Evolutionary conservation across 92 coral and sea anemone genomes (phyloP).

Genomic region (Porites evermanni): DNA sequence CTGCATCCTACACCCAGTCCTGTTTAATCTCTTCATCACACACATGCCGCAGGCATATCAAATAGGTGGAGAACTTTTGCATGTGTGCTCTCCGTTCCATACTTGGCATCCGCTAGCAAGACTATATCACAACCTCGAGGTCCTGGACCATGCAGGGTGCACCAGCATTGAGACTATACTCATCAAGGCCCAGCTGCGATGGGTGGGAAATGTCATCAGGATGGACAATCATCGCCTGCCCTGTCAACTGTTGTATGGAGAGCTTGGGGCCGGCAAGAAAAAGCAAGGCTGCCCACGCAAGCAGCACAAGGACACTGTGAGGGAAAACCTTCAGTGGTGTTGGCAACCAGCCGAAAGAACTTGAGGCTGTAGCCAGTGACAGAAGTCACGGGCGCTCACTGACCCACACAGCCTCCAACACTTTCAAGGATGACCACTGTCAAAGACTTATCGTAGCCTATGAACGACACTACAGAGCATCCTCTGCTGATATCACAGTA

Average conservation of each 20-base stretch:
- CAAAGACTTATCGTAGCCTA: slow-evolving; percentile 38
- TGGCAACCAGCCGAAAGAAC: not conserved
- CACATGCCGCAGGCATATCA: slow-evolving; percentile 22
- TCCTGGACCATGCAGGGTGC: no score
- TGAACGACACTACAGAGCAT: slow-evolving; percentile 33
- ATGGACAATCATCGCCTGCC: slow-evolving; percentile 51
- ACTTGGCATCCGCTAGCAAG: slow-evolving; percentile 33
- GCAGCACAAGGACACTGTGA: slow-evolving; percentile 24
- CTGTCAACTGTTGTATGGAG: slow-evolving; percentile 29
- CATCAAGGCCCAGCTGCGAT: not conserved
- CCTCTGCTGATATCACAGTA: slow-evolving; percentile 11
- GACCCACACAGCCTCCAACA: slow-evolving; percentile 37
- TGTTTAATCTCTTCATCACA: slow-evolving; percentile 46
- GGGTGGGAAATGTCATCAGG: slow-evolving; percentile 49
- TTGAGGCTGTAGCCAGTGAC: no score
- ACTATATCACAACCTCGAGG: slow-evolving; percentile 25
- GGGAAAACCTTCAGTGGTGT: slow-evolving; percentile 37
- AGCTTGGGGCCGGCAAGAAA: slow-evolving; percentile 47
- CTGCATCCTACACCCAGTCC: slow-evolving; percentile 35
- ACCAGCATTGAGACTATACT: no score
- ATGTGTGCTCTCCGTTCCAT: not conserved
- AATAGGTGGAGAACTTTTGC: no score
- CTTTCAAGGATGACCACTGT: slow-evolving; percentile 32
- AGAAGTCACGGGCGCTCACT: no score
- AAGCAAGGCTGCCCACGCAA: slow-evolving; percentile 27